A percentile compares a stretch with the other conserved stretches of the same genome.
These are phyloP conservation scores for Empis livida DNA, from an alignment of 2,888 invertebrate species.

Conservation along the genomic window DNA sequence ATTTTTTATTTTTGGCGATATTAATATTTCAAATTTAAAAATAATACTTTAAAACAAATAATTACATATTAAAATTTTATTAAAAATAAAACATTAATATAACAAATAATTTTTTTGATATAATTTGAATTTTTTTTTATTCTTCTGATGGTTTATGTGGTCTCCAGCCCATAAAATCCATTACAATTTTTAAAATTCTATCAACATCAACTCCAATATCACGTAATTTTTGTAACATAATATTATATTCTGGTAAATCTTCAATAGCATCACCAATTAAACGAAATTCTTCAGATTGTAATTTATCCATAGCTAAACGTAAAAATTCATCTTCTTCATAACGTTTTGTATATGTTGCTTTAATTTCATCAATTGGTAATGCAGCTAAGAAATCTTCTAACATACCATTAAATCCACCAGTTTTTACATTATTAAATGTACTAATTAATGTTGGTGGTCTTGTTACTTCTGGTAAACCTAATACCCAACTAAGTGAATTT, in stretches of 20 bases:
- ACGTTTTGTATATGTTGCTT: conserved; percentile 1
- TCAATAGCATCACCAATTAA: conserved; percentile 11
- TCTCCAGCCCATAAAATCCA: conserved; percentile 10
- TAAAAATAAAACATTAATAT: too few relatives aligned
- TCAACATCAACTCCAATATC: conserved; percentile 7
- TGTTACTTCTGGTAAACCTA: conserved; percentile 8
- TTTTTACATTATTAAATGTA: background rate
- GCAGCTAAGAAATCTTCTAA: conserved; percentile 7
- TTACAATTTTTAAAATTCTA: conserved; percentile 5
- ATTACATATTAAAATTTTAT: too few relatives aligned
- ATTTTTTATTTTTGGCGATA: too few relatives aligned
- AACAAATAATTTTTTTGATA: too few relatives aligned
- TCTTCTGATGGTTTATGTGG: background rate
- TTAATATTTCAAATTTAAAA: too few relatives aligned
- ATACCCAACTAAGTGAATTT: conserved; percentile 9
- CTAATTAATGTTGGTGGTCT: conserved; percentile 2
- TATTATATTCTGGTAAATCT: conserved; percentile 8
- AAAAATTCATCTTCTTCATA: conserved; percentile 8
- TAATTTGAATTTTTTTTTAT: too few relatives aligned
- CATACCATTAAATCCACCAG: conserved; percentile 7
- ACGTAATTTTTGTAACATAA: conserved; percentile 4
- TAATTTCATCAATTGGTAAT: conserved; percentile 7
- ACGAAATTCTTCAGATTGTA: conserved; percentile 10
- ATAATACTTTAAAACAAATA: too few relatives aligned
- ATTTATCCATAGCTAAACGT: conserved; percentile 8